These are phyloP conservation scores for Pseudotriccus pelzelni DNA, from an alignment of 2,797 vertebrate genomes.

Conservation along the genomic window DNA sequence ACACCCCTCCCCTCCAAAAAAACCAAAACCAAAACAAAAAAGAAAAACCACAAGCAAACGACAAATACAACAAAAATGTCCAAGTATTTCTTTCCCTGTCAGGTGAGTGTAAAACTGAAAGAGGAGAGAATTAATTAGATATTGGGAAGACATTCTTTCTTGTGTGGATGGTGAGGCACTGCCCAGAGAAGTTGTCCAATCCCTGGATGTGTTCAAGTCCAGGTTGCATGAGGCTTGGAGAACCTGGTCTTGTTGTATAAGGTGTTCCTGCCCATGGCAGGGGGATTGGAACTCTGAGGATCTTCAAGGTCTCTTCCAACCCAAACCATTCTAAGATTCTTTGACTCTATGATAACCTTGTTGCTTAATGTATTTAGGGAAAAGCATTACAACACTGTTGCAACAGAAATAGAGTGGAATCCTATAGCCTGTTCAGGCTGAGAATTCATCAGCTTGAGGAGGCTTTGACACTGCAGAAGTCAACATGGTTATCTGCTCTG, in stretches of 20 bases:
- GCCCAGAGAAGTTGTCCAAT: not conserved
- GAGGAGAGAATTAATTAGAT: not conserved
- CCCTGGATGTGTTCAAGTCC: not conserved
- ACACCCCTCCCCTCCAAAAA: no score
- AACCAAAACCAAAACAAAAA: not conserved
- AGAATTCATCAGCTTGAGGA: not conserved
- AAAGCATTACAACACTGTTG: not conserved
- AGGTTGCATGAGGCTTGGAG: not conserved
- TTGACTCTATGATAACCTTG: not conserved
- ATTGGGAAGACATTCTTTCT: not conserved
- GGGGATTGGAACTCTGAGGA: accelerated
- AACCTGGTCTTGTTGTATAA: not conserved
- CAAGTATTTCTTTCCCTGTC: not conserved
- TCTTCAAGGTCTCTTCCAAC: not conserved
- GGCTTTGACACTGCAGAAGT: not conserved
- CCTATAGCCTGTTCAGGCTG: not conserved
- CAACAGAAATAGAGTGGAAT: not conserved
- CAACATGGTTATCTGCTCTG: not conserved
- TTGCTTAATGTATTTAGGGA: not conserved
- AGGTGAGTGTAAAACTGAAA: not conserved
- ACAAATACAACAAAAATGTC: not conserved
- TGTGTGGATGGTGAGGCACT: not conserved
- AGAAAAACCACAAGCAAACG: not conserved
- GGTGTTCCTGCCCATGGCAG: not conserved
- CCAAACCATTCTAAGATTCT: not conserved